These are phyloP conservation scores for Ophion obscuratus DNA, from an alignment of 2,888 invertebrate genomes.

Conservation along the genomic window DNA sequence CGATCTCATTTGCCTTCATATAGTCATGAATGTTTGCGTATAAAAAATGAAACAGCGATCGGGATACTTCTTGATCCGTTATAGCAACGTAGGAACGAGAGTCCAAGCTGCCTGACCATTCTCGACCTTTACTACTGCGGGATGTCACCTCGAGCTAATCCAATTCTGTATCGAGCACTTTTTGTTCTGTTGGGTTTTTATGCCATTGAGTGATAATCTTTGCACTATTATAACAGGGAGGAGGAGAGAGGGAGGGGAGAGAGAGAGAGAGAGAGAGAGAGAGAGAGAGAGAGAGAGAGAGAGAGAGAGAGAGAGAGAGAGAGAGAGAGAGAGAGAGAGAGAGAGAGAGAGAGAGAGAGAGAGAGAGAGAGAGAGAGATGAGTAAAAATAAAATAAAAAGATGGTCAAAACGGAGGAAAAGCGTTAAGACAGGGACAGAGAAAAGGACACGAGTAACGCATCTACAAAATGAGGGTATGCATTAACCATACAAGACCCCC, in stretches of 20 bases:
- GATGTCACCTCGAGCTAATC: too few relatives aligned
- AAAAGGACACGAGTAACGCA: background rate
- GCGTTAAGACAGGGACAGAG: background rate
- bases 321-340: too few relatives aligned
- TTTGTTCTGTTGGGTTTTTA: background rate
- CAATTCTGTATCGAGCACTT: background rate
- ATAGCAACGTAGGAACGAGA: background rate
- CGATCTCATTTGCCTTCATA: too few relatives aligned
- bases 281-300: background rate
- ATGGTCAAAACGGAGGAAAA: background rate
- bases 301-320: too few relatives aligned
- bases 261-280: too few relatives aligned
- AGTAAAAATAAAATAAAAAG: background rate
- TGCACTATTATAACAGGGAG: too few relatives aligned
- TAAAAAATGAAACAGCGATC: too few relatives aligned
- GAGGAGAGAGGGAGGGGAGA: too few relatives aligned
- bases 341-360: background rate
- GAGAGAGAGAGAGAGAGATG: background rate
- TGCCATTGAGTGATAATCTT: too few relatives aligned
- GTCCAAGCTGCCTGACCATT: slow-evolving; percentile 12
- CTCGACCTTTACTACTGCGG: slow-evolving; percentile 18
- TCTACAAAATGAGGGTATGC: background rate
- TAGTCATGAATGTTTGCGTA: too few relatives aligned
- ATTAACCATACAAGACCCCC: slow-evolving; percentile 3
- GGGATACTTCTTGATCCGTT: too few relatives aligned